Percentiles rank a stretch among this genome's conserved stretches.
Conservation (phyloP, 1,140 invertebrate genomes). For the Lanistes nyassanus region DNA sequence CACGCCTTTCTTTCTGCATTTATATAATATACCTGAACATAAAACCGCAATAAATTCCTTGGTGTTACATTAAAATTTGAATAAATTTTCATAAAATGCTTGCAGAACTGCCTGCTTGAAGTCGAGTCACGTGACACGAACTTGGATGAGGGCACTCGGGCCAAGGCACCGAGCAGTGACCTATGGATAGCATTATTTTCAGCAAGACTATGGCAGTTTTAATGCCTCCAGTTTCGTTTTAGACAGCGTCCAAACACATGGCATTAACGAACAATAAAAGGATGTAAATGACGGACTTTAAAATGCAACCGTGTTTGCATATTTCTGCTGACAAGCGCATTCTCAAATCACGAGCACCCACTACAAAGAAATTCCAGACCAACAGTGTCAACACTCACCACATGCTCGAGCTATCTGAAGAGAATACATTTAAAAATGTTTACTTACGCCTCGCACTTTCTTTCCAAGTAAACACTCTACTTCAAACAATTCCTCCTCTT, state of each 20-base stretch:
- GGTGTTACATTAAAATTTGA: neutral
- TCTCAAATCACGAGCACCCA: slow-evolving; percentile 14
- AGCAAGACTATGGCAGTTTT: too few relatives aligned
- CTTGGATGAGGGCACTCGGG: slow-evolving; percentile 25
- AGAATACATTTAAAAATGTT: slow-evolving; percentile 3
- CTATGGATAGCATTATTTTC: too few relatives aligned
- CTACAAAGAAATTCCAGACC: slow-evolving; percentile 25
- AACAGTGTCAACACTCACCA: slow-evolving; percentile 21
- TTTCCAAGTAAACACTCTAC: slow-evolving; percentile 48
- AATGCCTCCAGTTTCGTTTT: too few relatives aligned
- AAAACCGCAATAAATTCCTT: too few relatives aligned
- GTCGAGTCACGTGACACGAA: slow-evolving; percentile 22
- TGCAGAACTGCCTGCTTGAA: slow-evolving; percentile 11
- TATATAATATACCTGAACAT: too few relatives aligned
- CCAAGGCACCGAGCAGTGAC: slow-evolving; percentile 6
- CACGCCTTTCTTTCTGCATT: too few relatives aligned
- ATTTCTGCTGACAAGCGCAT: slow-evolving; percentile 18
- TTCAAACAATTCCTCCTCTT: slow-evolving; percentile 46
- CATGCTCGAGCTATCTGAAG: slow-evolving; percentile 11
- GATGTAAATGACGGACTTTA: neutral
- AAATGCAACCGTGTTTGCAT: neutral
- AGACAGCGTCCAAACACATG: too few relatives aligned
- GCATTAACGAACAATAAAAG: too few relatives aligned
- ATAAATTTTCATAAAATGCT: slow-evolving; percentile 27
- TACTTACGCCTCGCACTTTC: slow-evolving; percentile 33